Evolutionary conservation across 2,113 vertebrate species (phyloP), one percentile per base, ranked within the genome.

Genomic region (Tetraodon nigroviridis): DNA sequence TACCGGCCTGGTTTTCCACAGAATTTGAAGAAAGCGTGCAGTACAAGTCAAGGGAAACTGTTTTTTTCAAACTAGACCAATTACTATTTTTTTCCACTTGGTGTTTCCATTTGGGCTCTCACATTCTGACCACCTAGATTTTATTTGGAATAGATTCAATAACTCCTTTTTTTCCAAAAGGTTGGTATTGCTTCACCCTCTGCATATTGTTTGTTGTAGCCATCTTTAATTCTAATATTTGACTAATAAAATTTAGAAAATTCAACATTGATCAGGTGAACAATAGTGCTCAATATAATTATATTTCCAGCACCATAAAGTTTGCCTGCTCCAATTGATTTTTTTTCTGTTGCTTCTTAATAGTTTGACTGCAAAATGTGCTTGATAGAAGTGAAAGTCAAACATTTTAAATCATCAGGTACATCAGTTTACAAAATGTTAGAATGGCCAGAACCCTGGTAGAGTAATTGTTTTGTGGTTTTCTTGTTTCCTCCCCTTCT

Each of bases 141-240:
- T 87, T 96, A 98, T 97, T 95, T 93, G 95, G 95, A 98, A 95
- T 97, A 97, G 94, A 93, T 95, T 95, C 92, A 92, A 92, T 97
- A 95, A 95, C 96, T 91, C 91, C 95, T 97, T 92, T 37, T 93
- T 91, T 88, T n/a, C n/a, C 86, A 98, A 96, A 98, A 99, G 96
- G 96, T 99, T 99, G 95, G 96, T 99, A 99, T 91, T 98, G 92
- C 92, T 92, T 92, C 98, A 94, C 93, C 93, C 92, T 95, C 90
- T 95, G 93, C 94, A 92, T 95, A 90, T 65, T 95, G 78, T 85
- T 93, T 68, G 84, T 85, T 92, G 91, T 92, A 92, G 94, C 92
- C 92, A 90, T 91, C 89, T 89, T 91, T 87, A 87, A 86, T 90
- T 89, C 92, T 86, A 47, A 19, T 19, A 18, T 48, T 91, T 86